Evolutionary conservation across 2,888 invertebrate genomes (phyloP).

Genomic region (Eilema depressum): DNA sequence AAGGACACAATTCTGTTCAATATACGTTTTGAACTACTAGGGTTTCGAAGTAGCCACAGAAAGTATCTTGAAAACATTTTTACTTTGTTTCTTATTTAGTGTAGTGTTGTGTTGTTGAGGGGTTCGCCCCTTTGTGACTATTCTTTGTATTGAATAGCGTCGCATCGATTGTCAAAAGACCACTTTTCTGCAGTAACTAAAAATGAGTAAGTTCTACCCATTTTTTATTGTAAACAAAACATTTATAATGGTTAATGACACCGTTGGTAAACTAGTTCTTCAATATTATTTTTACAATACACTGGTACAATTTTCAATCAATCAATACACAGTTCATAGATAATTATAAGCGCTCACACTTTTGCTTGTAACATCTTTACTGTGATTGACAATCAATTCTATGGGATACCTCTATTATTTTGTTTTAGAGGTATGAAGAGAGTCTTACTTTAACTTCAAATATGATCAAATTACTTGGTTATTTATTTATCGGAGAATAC

Average conservation of each 20-base stretch:
- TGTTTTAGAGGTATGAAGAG: not conserved
- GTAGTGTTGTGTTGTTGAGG: constrained; percentile 2
- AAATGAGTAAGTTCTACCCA: constrained; percentile 1
- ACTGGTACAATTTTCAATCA: not conserved
- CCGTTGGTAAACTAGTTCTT: not conserved
- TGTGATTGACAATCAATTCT: not conserved
- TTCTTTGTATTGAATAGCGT: constrained; percentile 4
- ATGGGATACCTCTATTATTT: not conserved
- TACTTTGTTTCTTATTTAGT: not conserved
- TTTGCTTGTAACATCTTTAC: not conserved
- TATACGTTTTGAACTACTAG: not conserved
- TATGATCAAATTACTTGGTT: not conserved
- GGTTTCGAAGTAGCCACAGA: not conserved
- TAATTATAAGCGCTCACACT: not conserved
- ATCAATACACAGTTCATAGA: not conserved
- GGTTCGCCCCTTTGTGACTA: not conserved
- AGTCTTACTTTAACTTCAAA: not conserved
- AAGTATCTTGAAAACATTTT: not conserved
- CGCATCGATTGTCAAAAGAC: not conserved
- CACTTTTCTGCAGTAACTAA: not conserved
- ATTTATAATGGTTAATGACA: not conserved
- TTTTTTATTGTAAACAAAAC: constrained; percentile 9
- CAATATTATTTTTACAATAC: not conserved
- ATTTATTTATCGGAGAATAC: no score
- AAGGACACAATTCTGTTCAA: not conserved